Conservation (phyloP, 1,140 invertebrate species). For the Holcopasites calliopsidis region DNA sequence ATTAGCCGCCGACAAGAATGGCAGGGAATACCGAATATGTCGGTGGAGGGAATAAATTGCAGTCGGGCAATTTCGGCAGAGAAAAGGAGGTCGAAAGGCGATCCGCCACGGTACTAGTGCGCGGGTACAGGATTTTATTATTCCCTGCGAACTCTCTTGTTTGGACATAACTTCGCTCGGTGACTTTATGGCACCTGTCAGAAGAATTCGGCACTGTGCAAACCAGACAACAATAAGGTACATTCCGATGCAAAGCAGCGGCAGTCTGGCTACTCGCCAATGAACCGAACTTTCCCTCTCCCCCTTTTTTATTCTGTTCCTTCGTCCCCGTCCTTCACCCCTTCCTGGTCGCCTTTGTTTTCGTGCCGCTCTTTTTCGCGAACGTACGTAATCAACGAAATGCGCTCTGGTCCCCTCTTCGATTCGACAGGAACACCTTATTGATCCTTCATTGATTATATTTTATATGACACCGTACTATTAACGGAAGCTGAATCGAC, state of each 20-base stretch:
- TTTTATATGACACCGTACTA: no score
- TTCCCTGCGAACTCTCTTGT: constrained; percentile 59
- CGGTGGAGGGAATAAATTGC: not conserved
- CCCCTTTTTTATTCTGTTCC: constrained; percentile 17
- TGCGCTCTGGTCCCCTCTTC: no score
- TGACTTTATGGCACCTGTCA: constrained; percentile 71
- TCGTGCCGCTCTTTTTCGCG: constrained; percentile 33
- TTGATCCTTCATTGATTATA: no score
- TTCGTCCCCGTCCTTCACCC: constrained; percentile 29
- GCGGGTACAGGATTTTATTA: constrained; percentile 53
- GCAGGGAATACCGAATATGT: not conserved
- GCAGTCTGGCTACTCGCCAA: constrained; percentile 39
- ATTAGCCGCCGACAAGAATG: not conserved
- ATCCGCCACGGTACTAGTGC: not conserved
- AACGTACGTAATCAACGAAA: not conserved
- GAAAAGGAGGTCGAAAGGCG: constrained; percentile 17
- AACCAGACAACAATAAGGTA: constrained; percentile 71
- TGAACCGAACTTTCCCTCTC: constrained; percentile 36
- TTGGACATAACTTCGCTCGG: constrained; percentile 62
- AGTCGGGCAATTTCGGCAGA: not conserved
- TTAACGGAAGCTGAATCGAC: no score
- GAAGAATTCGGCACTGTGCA: constrained; percentile 65
- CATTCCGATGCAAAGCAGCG: constrained; percentile 71
- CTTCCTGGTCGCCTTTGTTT: constrained; percentile 31
- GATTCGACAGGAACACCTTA: no score